Conservation (phyloP, 2,888 invertebrate species). For the Cheilosia grossa region DNA sequence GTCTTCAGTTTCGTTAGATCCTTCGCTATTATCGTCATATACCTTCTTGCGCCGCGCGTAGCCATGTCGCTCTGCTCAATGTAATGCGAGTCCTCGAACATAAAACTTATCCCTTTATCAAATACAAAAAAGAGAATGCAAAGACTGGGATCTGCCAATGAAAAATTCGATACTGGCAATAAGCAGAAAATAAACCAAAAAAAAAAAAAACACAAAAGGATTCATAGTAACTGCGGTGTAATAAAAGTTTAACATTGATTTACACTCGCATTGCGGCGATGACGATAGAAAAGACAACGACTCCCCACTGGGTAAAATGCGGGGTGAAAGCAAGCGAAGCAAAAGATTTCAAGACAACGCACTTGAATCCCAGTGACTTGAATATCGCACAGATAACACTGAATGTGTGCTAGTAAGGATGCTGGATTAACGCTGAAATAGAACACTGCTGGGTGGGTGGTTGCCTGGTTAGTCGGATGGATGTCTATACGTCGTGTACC, state of each 20-base stretch:
- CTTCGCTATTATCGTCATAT: slow-evolving; percentile 56
- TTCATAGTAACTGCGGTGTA: slow-evolving; percentile 73
- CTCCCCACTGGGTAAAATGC: slow-evolving; percentile 24
- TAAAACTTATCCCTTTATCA: slow-evolving; percentile 64
- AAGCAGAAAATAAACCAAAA: slow-evolving; percentile 14
- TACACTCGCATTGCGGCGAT: slow-evolving; percentile 71
- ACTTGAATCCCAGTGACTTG: slow-evolving; percentile 41
- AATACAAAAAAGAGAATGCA: slow-evolving; percentile 16
- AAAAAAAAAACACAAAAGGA: slow-evolving; percentile 48
- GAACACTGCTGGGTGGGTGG: slow-evolving; percentile 7
- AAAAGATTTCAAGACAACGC: slow-evolving; percentile 44
- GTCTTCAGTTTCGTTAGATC: slow-evolving; percentile 63
- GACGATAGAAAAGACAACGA: slow-evolving; percentile 29
- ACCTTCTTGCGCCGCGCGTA: slow-evolving; percentile 6
- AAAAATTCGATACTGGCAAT: slow-evolving; percentile 28
- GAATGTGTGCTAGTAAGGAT: slow-evolving; percentile 61
- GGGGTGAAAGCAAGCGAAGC: not conserved
- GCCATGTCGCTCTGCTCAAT: slow-evolving; percentile 36
- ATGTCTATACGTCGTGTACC: slow-evolving; percentile 36
- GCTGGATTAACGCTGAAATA: slow-evolving; percentile 58
- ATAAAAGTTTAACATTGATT: slow-evolving; percentile 73
- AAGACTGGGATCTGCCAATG: slow-evolving; percentile 31
- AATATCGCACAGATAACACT: slow-evolving; percentile 47
- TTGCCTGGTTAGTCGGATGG: slow-evolving; percentile 4
- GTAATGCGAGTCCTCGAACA: slow-evolving; percentile 67